Evolutionary conservation across 2,797 vertebrate species (phyloP).

Genomic region (Sarcophilus harrisii): DNA sequence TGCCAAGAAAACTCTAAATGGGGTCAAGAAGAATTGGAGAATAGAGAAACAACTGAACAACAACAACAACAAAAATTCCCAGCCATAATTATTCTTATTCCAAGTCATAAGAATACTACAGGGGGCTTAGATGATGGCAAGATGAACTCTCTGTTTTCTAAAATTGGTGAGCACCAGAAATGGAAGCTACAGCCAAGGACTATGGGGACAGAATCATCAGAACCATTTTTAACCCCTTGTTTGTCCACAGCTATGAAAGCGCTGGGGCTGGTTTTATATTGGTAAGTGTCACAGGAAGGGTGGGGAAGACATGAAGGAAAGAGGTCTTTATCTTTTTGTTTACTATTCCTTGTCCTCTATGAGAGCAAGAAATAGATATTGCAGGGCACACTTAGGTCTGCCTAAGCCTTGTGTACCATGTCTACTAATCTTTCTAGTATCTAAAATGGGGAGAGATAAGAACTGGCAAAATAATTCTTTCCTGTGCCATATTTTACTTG

Average conservation of each 20-base stretch:
- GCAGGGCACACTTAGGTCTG: neutral
- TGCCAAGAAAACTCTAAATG: neutral
- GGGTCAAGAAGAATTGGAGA: neutral
- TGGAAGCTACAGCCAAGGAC: neutral
- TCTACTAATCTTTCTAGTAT: neutral
- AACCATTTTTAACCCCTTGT: neutral
- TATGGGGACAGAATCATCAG: neutral
- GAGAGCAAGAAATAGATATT: neutral
- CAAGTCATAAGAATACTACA: neutral
- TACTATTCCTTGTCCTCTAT: neutral
- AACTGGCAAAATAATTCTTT: neutral
- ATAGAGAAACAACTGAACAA: neutral
- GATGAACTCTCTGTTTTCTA: neutral
- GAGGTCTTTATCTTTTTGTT: neutral
- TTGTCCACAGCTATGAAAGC: slow-evolving; percentile 70
- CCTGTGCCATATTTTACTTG: neutral
- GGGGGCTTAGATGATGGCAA: neutral
- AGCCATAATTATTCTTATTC: neutral
- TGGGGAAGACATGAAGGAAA: slow-evolving; percentile 1
- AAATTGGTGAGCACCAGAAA: neutral
- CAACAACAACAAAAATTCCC: neutral
- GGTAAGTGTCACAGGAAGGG: slow-evolving; percentile 66
- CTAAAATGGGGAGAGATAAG: neutral
- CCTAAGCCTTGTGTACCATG: neutral
- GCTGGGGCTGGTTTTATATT: slow-evolving; percentile 54